A percentile compares a stretch with the other conserved stretches of the same genome.
phyloP scores from a whole-genome alignment of 2,888 invertebrate genomes.

The Slavum lentiscoides region DNA sequence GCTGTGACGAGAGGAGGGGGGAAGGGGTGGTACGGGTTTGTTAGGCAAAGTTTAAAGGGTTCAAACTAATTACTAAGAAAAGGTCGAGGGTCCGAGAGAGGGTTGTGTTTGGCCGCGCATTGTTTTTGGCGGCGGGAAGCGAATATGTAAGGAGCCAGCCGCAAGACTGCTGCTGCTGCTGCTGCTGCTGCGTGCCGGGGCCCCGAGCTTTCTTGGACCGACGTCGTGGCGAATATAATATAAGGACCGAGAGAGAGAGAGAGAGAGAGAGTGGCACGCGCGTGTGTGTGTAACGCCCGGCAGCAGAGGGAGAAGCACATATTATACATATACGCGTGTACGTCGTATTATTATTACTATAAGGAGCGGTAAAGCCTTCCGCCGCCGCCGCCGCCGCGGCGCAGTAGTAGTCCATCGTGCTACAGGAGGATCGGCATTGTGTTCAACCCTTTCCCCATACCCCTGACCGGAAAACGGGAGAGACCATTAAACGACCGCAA shows the following conservation, averaged over 20 bases:
- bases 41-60: conserved; percentile 53
- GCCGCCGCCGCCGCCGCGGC: too few species aligned
- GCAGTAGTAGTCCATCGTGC: too few species aligned
- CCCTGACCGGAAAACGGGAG: conserved; percentile 13
- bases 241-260: neutral
- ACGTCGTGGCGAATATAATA: neutral
- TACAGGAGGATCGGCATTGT: conserved; percentile 17
- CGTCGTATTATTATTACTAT: conserved; percentile 9
- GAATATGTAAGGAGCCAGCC: conserved; percentile 46
- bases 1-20: neutral
- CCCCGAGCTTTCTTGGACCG: conserved; percentile 39
- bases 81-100: conserved; percentile 53
- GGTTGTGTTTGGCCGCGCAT: conserved; percentile 43
- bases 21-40: too few species aligned
- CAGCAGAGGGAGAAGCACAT: too few species aligned
- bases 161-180: conserved; percentile 18
- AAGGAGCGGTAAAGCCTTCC: conserved; percentile 32
- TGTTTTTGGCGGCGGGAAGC: conserved; percentile 43
- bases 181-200: neutral
- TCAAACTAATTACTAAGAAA: conserved; percentile 54
- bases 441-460: conserved; percentile 34
- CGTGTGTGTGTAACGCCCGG: neutral
- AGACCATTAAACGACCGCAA: conserved; percentile 53
- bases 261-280: neutral
- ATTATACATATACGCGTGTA: neutral